Conservation (phyloP, 2,797 vertebrate genomes). For the Brotula barbata region DNA sequence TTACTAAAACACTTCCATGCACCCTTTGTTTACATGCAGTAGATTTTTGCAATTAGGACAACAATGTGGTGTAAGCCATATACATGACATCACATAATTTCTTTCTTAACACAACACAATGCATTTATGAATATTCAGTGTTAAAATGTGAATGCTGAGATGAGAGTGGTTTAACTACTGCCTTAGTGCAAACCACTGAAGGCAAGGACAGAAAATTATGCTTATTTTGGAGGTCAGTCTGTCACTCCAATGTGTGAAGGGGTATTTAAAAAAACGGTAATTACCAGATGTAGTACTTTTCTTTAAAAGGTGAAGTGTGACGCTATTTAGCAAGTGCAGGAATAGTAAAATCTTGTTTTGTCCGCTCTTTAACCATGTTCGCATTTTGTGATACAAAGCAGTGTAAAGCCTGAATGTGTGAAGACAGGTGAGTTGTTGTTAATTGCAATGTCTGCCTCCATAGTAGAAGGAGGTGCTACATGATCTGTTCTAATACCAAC, state of each 20-base stretch:
- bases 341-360: not conserved
- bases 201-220: no score
- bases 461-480: no score
- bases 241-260: no score
- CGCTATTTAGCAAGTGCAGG: not conserved
- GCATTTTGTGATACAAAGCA: no score
- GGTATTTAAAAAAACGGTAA: no score
- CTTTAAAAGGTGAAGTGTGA: conserved; percentile 24
- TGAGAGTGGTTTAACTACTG: not conserved
- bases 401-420: not conserved
- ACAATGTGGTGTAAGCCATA: no score
- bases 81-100: no score
- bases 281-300: no score
- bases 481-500: not conserved
- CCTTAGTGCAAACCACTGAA: not conserved
- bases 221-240: no score
- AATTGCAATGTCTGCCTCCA: no score
- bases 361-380: not conserved
- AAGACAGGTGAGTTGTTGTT: not conserved
- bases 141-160: conserved; percentile 6
- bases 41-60: not conserved
- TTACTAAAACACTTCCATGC: no score
- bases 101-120: not conserved
- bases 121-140: conserved; percentile 19
- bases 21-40: no score